Conservation (phyloP, 2,797 vertebrate species). For the Aldrovandia affinis region DNA sequence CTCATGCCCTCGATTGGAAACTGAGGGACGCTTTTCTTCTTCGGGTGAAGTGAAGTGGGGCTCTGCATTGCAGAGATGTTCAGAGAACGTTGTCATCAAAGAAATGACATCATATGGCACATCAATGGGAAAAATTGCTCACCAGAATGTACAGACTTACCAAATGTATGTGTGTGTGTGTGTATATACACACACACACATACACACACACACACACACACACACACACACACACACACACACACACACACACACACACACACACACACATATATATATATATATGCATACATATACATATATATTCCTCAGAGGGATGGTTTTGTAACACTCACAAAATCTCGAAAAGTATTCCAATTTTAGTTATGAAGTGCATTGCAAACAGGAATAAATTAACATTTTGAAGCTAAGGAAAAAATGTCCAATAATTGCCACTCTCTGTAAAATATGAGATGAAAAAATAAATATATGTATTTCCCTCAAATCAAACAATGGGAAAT, state of each 20-base stretch:
- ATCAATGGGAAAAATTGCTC: not conserved
- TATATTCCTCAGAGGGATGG: not conserved
- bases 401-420: no score
- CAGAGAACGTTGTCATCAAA: not conserved
- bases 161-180: no score
- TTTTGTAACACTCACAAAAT: not conserved
- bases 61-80: not conserved
- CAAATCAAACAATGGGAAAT: slow-evolving; percentile 6
- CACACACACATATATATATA: no score
- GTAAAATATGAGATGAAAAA: not conserved
- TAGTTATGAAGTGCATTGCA: not conserved
- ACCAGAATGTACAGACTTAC: not conserved
- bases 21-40: not conserved
- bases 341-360: no score
- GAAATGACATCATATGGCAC: not conserved
- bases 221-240: no score
- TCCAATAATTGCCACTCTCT: not conserved
- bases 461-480: not conserved
- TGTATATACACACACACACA: no score
- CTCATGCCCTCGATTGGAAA: not conserved
- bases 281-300: not conserved
- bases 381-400: not conserved
- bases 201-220: no score
- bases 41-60: not conserved
- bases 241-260: no score